A percentile compares a stretch with the other conserved stretches of the same genome.
Evolutionary conservation across 2,888 invertebrate species (phyloP).

Genomic region (Melinaea menophilus): DNA sequence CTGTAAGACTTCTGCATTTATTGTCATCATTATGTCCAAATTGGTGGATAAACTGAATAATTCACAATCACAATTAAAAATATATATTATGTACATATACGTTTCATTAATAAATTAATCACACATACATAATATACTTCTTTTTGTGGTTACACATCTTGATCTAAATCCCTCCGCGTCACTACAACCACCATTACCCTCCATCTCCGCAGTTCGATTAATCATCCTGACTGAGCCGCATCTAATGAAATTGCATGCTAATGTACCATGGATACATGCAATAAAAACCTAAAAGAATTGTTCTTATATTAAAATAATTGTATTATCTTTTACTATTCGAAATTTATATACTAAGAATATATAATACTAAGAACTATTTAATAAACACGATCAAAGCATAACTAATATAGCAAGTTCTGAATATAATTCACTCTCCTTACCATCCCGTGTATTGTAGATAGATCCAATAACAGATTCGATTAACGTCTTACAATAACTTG

Average conservation of each 20-base stretch:
- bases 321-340: too few relatives aligned
- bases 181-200: constrained; percentile 4
- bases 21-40: neutral
- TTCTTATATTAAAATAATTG: too few relatives aligned
- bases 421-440: constrained; percentile 3
- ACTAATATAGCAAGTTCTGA: constrained; percentile 1
- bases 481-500: constrained; percentile 37
- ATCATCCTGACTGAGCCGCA: constrained; percentile 28
- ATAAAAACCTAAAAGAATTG: neutral
- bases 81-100: too few relatives aligned
- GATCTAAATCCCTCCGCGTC: neutral
- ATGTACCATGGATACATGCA: constrained; percentile 26
- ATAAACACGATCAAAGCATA: too few relatives aligned
- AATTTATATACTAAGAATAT: too few relatives aligned
- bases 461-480: constrained; percentile 34
- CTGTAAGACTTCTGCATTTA: constrained; percentile 6
- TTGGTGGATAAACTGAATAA: neutral
- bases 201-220: constrained; percentile 22
- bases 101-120: too few relatives aligned
- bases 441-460: constrained; percentile 16
- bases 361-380: too few relatives aligned
- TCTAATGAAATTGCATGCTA: constrained; percentile 30
- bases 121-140: neutral
- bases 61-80: neutral
- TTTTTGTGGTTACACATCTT: neutral